Evolutionary conservation across 2,113 vertebrate genomes (phyloP).

Genomic region (Charina bottae): DNA sequence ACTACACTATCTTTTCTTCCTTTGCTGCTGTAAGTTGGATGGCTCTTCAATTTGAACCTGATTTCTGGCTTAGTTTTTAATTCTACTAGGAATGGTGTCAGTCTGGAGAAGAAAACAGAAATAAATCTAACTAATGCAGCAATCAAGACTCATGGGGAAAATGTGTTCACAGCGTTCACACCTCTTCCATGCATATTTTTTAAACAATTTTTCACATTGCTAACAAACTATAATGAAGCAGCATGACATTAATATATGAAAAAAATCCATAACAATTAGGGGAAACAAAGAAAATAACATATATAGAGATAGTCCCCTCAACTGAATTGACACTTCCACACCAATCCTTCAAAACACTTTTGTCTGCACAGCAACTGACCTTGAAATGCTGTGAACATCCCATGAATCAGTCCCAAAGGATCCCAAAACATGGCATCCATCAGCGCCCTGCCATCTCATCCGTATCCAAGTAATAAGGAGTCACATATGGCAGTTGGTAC

Average conservation of each 20-base stretch:
- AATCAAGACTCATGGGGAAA: not conserved
- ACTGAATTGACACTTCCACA: not conserved
- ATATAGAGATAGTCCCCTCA: not conserved
- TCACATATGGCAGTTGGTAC: not conserved
- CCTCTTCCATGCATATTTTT: not conserved
- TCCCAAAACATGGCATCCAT: not conserved
- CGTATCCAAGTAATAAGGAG: not conserved
- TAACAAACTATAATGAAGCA: not conserved
- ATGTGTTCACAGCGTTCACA: not conserved
- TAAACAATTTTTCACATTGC: not conserved
- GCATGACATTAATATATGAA: not conserved
- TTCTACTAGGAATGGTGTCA: constrained; percentile 45
- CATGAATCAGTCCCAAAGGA: not conserved
- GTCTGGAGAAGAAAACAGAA: constrained; percentile 35
- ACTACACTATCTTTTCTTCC: not conserved
- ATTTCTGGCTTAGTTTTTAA: constrained; percentile 25
- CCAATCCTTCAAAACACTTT: not conserved
- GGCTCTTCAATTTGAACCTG: not conserved
- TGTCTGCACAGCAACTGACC: not conserved
- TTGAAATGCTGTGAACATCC: not conserved
- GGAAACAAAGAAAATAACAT: not conserved
- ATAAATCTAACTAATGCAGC: not conserved
- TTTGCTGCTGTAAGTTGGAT: not conserved
- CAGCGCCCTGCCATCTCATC: not conserved
- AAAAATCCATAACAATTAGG: not conserved